A percentile compares a stretch with the other conserved stretches of the same genome.
phyloP scores from a whole-genome alignment of 2,888 invertebrate species.

The Aethes cnicana region DNA sequence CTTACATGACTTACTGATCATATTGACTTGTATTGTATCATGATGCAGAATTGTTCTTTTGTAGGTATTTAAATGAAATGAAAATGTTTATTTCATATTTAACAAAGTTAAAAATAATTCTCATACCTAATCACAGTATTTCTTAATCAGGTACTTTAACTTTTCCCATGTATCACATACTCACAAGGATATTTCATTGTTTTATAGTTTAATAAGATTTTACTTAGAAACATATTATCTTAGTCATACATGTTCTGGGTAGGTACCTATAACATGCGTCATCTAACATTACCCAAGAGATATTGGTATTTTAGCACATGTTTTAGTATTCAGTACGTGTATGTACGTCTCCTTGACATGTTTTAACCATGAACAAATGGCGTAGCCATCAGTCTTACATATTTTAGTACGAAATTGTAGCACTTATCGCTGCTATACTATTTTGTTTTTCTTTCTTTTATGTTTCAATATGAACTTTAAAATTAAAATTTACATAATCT shows the following conservation, averaged over 20 bases:
- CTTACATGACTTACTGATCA: too few relatives aligned
- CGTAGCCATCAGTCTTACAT: slow-evolving; percentile 29
- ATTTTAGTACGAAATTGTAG: background rate
- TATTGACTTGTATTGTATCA: too few relatives aligned
- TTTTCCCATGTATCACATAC: too few relatives aligned
- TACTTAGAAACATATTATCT: slow-evolving; percentile 29
- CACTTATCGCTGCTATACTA: background rate
- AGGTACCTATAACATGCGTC: slow-evolving; percentile 42
- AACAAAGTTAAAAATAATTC: too few relatives aligned
- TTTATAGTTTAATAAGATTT: slow-evolving; percentile 29
- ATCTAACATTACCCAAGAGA: slow-evolving; percentile 51
- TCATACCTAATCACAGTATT: too few relatives aligned
- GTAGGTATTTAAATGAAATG: too few relatives aligned
- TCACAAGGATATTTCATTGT: background rate
- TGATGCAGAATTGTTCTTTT: too few relatives aligned
- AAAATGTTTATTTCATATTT: too few relatives aligned
- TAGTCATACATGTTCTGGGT: slow-evolving; percentile 32
- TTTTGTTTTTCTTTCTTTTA: too few relatives aligned
- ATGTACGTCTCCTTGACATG: slow-evolving; percentile 64
- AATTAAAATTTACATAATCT: too few relatives aligned
- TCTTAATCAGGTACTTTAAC: too few relatives aligned
- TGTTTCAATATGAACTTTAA: too few relatives aligned
- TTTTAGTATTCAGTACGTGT: slow-evolving; percentile 59
- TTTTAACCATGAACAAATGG: slow-evolving; percentile 40
- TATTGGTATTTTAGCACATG: slow-evolving; percentile 46